A percentile compares a stretch with the other conserved stretches of the same genome.
These are phyloP conservation scores for Lepidocyrtinus sp. DNA, from an alignment of 2,888 invertebrate species.

Conservation along the genomic window DNA sequence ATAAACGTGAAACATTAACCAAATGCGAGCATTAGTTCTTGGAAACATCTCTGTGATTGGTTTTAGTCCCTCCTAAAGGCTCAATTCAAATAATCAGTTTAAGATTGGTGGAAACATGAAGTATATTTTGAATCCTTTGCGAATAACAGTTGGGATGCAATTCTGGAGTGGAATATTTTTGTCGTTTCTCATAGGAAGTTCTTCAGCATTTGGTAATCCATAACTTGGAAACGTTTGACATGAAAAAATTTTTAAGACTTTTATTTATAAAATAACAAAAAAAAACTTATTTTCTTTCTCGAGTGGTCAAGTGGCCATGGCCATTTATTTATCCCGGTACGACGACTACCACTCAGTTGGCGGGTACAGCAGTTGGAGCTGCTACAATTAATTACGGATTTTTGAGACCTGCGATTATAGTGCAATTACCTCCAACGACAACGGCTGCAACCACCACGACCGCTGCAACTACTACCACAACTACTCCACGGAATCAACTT, in stretches of 20 bases:
- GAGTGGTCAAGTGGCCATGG: slow-evolving; percentile 25
- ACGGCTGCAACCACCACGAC: slow-evolving; percentile 58
- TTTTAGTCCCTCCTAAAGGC: too few species aligned
- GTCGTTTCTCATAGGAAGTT: neutral
- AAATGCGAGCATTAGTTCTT: neutral
- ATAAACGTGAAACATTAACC: too few species aligned
- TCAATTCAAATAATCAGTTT: neutral
- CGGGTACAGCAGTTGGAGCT: neutral
- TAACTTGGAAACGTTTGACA: neutral
- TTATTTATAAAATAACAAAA: neutral
- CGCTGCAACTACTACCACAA: slow-evolving; percentile 60
- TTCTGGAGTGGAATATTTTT: neutral
- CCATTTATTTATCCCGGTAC: neutral
- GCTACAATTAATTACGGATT: slow-evolving; percentile 30
- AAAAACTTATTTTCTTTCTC: neutral
- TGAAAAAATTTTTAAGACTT: neutral
- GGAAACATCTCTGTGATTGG: neutral
- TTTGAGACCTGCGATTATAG: slow-evolving; percentile 16
- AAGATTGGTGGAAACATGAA: neutral
- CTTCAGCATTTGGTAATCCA: slow-evolving; percentile 25
- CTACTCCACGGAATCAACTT: slow-evolving; percentile 43
- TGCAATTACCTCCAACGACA: slow-evolving; percentile 51
- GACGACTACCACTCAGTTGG: neutral
- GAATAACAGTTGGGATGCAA: neutral
- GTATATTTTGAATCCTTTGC: neutral